Evolutionary conservation across 1,140 invertebrate genomes (phyloP).

Genomic region (Pseudobourletiella spinata): DNA sequence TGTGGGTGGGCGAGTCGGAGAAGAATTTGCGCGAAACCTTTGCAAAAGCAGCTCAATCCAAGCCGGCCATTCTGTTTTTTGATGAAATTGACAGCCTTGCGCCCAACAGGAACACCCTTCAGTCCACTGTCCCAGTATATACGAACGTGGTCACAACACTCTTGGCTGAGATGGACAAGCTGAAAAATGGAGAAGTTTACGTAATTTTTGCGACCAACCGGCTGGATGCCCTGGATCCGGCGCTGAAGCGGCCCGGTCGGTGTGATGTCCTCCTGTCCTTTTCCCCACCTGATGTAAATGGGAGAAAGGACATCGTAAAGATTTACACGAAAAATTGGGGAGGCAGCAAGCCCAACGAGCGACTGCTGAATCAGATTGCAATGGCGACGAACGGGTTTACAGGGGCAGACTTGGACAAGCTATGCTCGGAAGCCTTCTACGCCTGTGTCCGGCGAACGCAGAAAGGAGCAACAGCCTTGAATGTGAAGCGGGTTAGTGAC

Average conservation of each 20-base stretch:
- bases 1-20: slow-evolving; percentile 33
- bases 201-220: slow-evolving; percentile 41
- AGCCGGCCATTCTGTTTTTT: slow-evolving; percentile 36
- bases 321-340: slow-evolving; percentile 1
- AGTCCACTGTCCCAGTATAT: neutral
- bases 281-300: neutral
- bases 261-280: slow-evolving; percentile 1
- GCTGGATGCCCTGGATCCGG: slow-evolving; percentile 40
- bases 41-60: slow-evolving; percentile 40
- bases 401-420: slow-evolving; percentile 1
- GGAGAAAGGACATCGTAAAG: neutral
- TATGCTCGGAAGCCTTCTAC: slow-evolving; percentile 2
- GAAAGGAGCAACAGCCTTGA: neutral
- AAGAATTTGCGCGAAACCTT: slow-evolving; percentile 49
- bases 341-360: neutral
- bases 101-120: slow-evolving; percentile 12
- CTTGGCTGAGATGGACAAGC: slow-evolving; percentile 41
- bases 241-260: slow-evolving; percentile 39
- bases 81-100: slow-evolving; percentile 37
- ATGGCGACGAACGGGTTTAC: neutral
- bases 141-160: slow-evolving; percentile 37
- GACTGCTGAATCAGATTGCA: neutral
- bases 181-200: slow-evolving; percentile 27
- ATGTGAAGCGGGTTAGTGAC: neutral
- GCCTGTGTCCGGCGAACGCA: neutral